These are phyloP conservation scores for Tetanocera ferruginea DNA, from an alignment of 2,888 invertebrate genomes.

Conservation along the genomic window DNA sequence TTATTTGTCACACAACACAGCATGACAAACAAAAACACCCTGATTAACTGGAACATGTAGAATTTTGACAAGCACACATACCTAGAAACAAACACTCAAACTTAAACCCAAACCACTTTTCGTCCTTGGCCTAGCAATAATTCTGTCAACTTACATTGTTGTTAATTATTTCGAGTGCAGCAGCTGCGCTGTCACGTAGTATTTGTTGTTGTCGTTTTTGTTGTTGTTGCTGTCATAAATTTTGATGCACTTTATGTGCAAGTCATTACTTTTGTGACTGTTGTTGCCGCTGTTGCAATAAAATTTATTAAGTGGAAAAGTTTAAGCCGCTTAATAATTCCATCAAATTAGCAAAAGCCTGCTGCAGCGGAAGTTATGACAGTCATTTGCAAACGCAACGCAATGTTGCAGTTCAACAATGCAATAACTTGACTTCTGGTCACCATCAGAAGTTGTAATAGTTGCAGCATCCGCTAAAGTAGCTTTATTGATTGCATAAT, in stretches of 20 bases:
- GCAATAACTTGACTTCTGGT: not conserved
- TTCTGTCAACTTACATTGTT: not conserved
- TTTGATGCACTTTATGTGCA: not conserved
- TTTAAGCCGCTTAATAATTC: constrained; percentile 23
- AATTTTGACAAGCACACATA: no score
- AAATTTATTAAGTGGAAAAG: constrained; percentile 28
- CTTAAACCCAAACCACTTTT: not conserved
- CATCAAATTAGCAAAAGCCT: constrained; percentile 8
- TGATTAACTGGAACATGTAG: no score
- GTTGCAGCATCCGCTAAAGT: no score
- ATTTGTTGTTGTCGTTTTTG: not conserved
- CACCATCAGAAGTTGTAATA: no score
- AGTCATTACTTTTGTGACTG: not conserved
- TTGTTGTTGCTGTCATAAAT: not conserved
- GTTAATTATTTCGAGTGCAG: constrained; percentile 10
- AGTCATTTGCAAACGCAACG: not conserved
- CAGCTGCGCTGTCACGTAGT: not conserved
- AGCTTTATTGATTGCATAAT: not conserved
- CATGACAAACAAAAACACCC: no score
- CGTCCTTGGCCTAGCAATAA: not conserved
- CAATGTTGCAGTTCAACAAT: not conserved
- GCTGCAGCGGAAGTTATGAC: not conserved
- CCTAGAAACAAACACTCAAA: no score
- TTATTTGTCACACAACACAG: not conserved
- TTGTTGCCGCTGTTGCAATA: not conserved